phyloP scores from a whole-genome alignment of 2,797 vertebrate genomes.

The Synaphobranchus kaupii region DNA sequence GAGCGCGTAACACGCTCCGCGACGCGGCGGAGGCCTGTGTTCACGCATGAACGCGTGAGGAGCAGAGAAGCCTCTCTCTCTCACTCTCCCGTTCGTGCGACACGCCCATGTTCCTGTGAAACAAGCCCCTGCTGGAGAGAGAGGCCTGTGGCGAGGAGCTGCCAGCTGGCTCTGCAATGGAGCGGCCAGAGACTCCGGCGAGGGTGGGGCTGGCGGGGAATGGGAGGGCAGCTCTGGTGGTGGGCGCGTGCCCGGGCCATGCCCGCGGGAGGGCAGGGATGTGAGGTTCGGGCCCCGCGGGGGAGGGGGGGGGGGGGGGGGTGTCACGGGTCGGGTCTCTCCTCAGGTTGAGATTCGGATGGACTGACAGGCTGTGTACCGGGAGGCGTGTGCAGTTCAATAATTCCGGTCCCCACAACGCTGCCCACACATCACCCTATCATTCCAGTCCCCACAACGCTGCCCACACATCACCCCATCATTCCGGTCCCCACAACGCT shows the following conservation, averaged over 20 bases:
- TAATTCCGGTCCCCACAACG: too few species aligned
- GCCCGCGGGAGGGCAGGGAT: neutral
- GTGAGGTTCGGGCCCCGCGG: neutral
- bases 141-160: constrained; percentile 30
- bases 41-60: neutral
- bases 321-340: neutral
- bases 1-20: neutral
- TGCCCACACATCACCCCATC: constrained; percentile 12
- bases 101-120: constrained; percentile 15
- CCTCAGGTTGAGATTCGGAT: constrained; percentile 39
- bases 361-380: neutral
- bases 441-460: neutral
- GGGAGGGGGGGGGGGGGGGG: constrained; percentile 24
- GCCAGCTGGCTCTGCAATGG: neutral
- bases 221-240: constrained; percentile 39
- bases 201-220: neutral
- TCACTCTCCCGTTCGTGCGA: neutral
- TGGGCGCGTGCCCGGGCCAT: too few species aligned
- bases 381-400: neutral
- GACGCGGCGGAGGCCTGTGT: neutral
- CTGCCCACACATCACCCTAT: neutral
- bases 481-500: too few species aligned
- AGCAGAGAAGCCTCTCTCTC: neutral
- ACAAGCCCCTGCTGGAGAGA: constrained; percentile 30
- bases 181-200: neutral